A percentile compares a stretch with the other conserved stretches of the same genome.
These are phyloP conservation scores for Drosophila serrata DNA, from an alignment of 1,140 invertebrate genomes.

Conservation along the genomic window DNA sequence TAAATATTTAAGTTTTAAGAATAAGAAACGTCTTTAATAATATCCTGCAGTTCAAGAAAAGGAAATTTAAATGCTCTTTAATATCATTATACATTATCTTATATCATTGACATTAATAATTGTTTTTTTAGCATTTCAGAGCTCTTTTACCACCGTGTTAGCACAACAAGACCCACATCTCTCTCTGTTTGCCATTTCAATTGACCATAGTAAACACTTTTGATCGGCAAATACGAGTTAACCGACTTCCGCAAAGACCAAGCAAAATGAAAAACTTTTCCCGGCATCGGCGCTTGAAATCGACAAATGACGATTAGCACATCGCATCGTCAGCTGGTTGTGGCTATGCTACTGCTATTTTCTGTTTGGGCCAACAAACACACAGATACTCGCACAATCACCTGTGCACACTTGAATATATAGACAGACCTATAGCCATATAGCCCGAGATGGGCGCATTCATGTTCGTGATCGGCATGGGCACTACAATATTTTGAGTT, in stretches of 20 bases:
- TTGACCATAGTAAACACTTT: slow-evolving; percentile 35
- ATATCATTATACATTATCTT: no score
- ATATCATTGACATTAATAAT: no score
- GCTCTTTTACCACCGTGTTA: slow-evolving; percentile 1
- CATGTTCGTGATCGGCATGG: slow-evolving; percentile 73
- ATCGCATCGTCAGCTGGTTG: slow-evolving; percentile 36
- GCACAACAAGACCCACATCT: slow-evolving; percentile 2
- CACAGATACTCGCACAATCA: no score
- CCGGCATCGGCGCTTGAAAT: slow-evolving; percentile 28
- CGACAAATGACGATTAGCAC: slow-evolving; percentile 57
- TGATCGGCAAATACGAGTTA: slow-evolving; percentile 30
- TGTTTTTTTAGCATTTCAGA: no score
- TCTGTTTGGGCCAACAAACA: slow-evolving; percentile 65
- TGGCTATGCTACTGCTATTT: slow-evolving; percentile 46
- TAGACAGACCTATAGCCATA: slow-evolving; percentile 9
- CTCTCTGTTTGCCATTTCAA: background rate
- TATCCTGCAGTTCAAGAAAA: rapidly evolving
- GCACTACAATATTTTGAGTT: slow-evolving; percentile 62
- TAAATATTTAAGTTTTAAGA: no score
- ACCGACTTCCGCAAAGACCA: slow-evolving; percentile 35
- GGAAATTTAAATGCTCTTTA: no score
- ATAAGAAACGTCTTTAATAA: background rate
- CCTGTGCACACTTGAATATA: slow-evolving; percentile 23
- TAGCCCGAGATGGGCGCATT: slow-evolving; percentile 48
- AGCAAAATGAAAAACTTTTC: slow-evolving; percentile 40